A percentile compares a stretch with the other conserved stretches of the same genome.
Evolutionary conservation across 2,888 invertebrate genomes (phyloP).

Genomic region (Lasius platythorax): DNA sequence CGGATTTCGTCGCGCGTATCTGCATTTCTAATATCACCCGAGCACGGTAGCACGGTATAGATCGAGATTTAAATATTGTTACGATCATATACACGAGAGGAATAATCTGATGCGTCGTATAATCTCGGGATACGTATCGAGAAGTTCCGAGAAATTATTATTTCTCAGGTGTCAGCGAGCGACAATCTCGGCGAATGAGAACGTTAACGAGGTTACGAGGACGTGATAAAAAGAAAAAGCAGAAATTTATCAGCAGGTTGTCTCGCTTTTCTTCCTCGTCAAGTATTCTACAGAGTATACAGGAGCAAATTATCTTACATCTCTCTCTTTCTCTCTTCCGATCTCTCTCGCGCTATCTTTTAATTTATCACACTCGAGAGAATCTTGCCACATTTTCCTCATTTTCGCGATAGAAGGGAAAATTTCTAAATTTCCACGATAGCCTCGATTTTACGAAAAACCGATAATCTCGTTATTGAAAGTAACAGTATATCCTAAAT

Average conservation of each 20-base stretch:
- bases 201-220: conserved; percentile 27
- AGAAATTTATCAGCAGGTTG: conserved; percentile 18
- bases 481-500: background rate
- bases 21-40: conserved; percentile 74
- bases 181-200: conserved; percentile 18
- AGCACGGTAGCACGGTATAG: conserved; percentile 55
- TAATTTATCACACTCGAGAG: background rate
- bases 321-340: background rate
- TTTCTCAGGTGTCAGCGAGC: background rate
- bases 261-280: background rate
- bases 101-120: conserved; percentile 56
- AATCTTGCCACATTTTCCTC: background rate
- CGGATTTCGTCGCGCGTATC: conserved; percentile 71
- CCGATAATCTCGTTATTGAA: background rate
- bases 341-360: background rate
- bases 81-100: conserved; percentile 38
- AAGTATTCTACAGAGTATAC: background rate
- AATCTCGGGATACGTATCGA: conserved; percentile 55
- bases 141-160: conserved; percentile 58
- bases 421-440: background rate
- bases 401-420: background rate
- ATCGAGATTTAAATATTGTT: conserved; percentile 73
- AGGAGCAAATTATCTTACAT: background rate
- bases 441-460: background rate
- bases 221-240: conserved; percentile 15